Evolutionary conservation across 2,113 vertebrate genomes (phyloP).

Genomic region (Antennarius striatus): DNA sequence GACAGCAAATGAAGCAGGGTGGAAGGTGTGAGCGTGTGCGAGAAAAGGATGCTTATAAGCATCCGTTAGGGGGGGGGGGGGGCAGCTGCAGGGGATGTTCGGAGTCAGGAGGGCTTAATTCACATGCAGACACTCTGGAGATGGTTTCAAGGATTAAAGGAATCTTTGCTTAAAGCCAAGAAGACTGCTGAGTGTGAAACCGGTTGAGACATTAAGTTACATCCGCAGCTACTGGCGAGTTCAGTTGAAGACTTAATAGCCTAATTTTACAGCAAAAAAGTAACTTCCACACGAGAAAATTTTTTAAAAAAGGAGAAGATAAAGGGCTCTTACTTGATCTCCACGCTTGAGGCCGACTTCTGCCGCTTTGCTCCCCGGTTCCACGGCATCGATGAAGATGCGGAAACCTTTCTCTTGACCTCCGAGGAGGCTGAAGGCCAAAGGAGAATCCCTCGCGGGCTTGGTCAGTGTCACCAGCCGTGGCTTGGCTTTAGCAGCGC

Average conservation of each 20-base stretch:
- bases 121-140: slow-evolving; percentile 55
- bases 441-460: slow-evolving; percentile 91
- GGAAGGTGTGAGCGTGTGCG: slow-evolving; percentile 2
- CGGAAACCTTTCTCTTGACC: slow-evolving; percentile 96
- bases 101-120: slow-evolving; percentile 65
- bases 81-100: slow-evolving; percentile 69
- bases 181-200: slow-evolving; percentile 63
- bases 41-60: slow-evolving; percentile 34
- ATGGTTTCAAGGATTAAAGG: slow-evolving; percentile 69
- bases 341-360: slow-evolving; percentile 95
- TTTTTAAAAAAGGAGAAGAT: neutral
- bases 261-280: slow-evolving; percentile 40
- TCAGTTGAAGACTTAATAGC: slow-evolving; percentile 39
- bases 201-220: slow-evolving; percentile 37
- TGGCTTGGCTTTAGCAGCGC: slow-evolving; percentile 96
- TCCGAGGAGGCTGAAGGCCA: slow-evolving; percentile 93
- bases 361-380: slow-evolving; percentile 91
- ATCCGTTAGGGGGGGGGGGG: slow-evolving; percentile 50
- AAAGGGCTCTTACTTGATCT: slow-evolving; percentile 85
- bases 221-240: slow-evolving; percentile 32
- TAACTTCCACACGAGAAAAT: too few relatives aligned
- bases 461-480: slow-evolving; percentile 94
- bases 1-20: neutral
- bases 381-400: slow-evolving; percentile 95
- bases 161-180: slow-evolving; percentile 53